Conservation (phyloP, 2,888 invertebrate genomes). For the Scrobipalpa costella region DNA sequence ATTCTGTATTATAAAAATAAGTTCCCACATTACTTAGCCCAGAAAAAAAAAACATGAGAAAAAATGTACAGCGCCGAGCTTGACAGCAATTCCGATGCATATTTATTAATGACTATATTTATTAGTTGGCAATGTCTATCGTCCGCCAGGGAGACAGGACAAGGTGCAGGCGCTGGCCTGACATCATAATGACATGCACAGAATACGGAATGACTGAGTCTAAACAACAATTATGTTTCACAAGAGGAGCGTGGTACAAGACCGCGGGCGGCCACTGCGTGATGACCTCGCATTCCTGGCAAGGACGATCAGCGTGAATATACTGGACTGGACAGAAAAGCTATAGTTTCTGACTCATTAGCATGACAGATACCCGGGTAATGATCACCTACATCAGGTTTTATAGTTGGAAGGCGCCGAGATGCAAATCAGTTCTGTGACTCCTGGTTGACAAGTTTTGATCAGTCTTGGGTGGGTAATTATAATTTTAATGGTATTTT, state of each 20-base stretch:
- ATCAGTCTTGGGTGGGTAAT: too few species aligned
- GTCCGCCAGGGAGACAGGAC: conserved; percentile 36
- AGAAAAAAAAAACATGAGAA: not conserved
- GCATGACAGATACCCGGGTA: conserved; percentile 35
- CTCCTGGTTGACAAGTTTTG: too few species aligned
- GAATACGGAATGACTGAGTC: conserved; percentile 65
- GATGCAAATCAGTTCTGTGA: not conserved
- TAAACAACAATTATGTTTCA: conserved; percentile 66
- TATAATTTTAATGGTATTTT: too few species aligned
- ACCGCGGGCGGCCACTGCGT: conserved; percentile 67
- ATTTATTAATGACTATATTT: conserved; percentile 7
- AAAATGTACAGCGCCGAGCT: not conserved
- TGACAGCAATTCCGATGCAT: conserved; percentile 5
- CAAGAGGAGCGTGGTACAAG: conserved; percentile 66
- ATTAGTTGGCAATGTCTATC: conserved; percentile 16
- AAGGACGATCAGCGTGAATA: conserved; percentile 72
- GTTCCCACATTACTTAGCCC: not conserved
- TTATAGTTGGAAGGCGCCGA: conserved; percentile 21
- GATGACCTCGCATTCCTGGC: conserved; percentile 79
- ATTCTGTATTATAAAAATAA: not conserved
- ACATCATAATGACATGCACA: conserved; percentile 61
- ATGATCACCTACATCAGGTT: conserved; percentile 23
- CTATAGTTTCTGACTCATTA: conserved; percentile 35
- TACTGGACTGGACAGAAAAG: conserved; percentile 39
- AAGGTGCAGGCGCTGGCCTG: conserved; percentile 53